Evolutionary conservation across 1,140 invertebrate genomes (phyloP).

Genomic region (Zaprionus kolodkinae): DNA sequence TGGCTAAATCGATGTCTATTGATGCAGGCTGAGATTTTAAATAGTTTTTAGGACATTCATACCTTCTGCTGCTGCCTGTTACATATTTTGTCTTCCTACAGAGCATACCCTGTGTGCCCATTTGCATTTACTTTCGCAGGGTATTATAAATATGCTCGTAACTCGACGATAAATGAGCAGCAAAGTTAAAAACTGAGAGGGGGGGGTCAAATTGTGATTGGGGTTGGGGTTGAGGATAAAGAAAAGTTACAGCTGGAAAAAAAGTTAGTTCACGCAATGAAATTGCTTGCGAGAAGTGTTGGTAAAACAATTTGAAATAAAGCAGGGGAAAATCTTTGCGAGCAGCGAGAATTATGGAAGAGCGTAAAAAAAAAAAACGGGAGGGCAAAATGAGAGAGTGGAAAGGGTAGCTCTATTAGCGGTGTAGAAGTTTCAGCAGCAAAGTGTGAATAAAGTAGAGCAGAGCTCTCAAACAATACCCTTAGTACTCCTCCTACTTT

Average conservation of each 20-base stretch:
- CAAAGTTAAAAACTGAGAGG: constrained; percentile 16
- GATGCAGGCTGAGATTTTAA: background rate
- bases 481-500: too few relatives aligned
- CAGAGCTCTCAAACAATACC: background rate
- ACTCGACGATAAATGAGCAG: constrained; percentile 23
- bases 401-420: background rate
- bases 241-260: constrained; percentile 10
- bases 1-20: background rate
- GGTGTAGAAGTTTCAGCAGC: background rate
- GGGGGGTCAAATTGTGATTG: background rate
- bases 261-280: constrained; percentile 7
- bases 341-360: constrained; percentile 1
- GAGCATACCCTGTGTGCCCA: background rate
- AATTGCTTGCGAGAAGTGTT: constrained; percentile 5
- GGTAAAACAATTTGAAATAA: constrained; percentile 8
- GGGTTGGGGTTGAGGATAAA: background rate
- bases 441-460: background rate
- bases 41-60: too few relatives aligned
- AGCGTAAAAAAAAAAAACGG: background rate
- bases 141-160: constrained; percentile 9
- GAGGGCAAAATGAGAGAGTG: background rate
- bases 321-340: background rate
- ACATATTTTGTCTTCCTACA: background rate
- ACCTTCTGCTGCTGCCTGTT: background rate
- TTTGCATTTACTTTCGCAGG: background rate